phyloP scores from a whole-genome alignment of 2,797 vertebrate species.

The Lithobates sylvaticus region DNA sequence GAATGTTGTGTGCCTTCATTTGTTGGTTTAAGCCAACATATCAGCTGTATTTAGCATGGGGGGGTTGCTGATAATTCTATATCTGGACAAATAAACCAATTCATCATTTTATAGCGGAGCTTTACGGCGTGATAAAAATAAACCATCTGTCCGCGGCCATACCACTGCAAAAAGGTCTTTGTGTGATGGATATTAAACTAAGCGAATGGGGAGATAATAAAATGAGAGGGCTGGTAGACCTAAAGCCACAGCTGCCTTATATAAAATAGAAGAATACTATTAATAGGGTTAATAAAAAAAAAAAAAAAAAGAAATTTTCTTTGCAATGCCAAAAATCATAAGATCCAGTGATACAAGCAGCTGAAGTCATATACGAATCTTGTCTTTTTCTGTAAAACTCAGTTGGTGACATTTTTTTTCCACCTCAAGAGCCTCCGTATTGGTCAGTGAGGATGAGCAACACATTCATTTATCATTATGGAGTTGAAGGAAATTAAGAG shows the following conservation, averaged over 20 bases:
- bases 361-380: too few species aligned
- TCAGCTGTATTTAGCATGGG: neutral
- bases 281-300: neutral
- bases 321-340: too few species aligned
- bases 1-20: neutral
- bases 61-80: slow-evolving; percentile 38
- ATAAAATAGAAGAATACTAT: neutral
- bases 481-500: too few species aligned
- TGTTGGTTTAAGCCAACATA: neutral
- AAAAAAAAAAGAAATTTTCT: too few species aligned
- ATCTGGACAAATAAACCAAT: slow-evolving; percentile 55
- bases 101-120: slow-evolving; percentile 58
- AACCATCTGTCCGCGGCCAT: slow-evolving; percentile 55
- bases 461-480: too few species aligned
- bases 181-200: slow-evolving; percentile 25
- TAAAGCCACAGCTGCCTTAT: neutral
- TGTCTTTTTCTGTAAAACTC: too few species aligned
- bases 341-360: too few species aligned
- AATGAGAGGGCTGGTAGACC: neutral
- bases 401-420: too few species aligned
- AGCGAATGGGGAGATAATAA: slow-evolving; percentile 24
- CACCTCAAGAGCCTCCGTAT: too few species aligned
- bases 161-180: slow-evolving; percentile 43
- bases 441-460: too few species aligned
- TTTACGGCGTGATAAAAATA: slow-evolving; percentile 62